These are phyloP conservation scores for Aplocera efformata DNA, from an alignment of 2,888 invertebrate species.

Conservation along the genomic window DNA sequence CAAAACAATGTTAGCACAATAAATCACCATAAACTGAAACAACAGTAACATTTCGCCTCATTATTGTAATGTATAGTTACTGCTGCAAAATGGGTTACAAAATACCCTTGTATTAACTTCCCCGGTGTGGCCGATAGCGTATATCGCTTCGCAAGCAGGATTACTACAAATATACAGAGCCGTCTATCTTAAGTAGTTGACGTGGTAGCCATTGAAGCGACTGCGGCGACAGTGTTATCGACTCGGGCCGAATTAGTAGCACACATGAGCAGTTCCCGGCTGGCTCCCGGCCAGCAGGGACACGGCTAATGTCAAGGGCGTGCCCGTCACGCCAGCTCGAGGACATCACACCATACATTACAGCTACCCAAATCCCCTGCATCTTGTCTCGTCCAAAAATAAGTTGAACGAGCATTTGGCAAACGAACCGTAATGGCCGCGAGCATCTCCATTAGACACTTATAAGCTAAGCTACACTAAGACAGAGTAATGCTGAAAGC, in stretches of 20 bases:
- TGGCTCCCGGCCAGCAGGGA: conserved; percentile 29
- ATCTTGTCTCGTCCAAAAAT: conserved; percentile 4
- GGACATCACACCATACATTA: conserved; percentile 10
- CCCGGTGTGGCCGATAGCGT: too few relatives aligned
- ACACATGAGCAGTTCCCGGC: conserved; percentile 31
- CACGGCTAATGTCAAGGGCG: conserved; percentile 40
- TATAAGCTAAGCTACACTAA: conserved; percentile 1
- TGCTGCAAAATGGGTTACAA: too few relatives aligned
- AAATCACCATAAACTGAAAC: too few relatives aligned
- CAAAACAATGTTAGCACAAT: too few relatives aligned
- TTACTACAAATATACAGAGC: too few relatives aligned
- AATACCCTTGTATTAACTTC: too few relatives aligned
- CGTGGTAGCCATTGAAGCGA: conserved; percentile 15
- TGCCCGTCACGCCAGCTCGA: conserved; percentile 18
- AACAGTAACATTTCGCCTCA: too few relatives aligned
- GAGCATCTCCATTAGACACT: conserved; percentile 5
- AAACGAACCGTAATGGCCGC: conserved; percentile 1
- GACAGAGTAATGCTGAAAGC: conserved; percentile 1
- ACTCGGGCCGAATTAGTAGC: conserved; percentile 24
- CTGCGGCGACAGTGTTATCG: conserved; percentile 30
- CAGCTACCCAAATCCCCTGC: neutral
- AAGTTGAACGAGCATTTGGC: conserved; percentile 1
- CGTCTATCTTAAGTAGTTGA: too few relatives aligned
- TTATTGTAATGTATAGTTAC: too few relatives aligned
- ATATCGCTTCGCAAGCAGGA: too few relatives aligned